Conservation (phyloP, 2,797 vertebrate genomes). For the Podarcis siculus region DNA sequence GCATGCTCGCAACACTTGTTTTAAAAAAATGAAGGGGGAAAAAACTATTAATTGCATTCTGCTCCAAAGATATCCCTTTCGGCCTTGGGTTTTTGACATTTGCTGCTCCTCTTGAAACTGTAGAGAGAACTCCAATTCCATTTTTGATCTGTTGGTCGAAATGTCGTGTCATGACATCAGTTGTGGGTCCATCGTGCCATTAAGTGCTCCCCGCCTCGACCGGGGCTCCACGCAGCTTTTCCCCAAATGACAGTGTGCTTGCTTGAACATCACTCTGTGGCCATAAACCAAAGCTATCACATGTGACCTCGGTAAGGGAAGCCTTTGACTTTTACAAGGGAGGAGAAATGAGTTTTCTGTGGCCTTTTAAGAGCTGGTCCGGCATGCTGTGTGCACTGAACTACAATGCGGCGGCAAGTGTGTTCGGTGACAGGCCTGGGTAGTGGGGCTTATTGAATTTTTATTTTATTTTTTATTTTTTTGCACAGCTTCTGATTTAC, state of each 20-base stretch:
- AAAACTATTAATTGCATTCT: neutral
- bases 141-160: constrained; percentile 1
- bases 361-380: constrained; percentile 6
- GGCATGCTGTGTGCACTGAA: neutral
- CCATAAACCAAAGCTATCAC: constrained; percentile 3
- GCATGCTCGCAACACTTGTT: neutral
- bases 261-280: constrained; percentile 6
- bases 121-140: neutral
- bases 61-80: neutral
- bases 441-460: constrained; percentile 63
- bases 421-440: neutral
- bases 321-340: constrained; percentile 21
- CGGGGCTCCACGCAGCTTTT: neutral
- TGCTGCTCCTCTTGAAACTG: neutral
- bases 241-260: neutral
- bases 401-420: constrained; percentile 3
- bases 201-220: neutral
- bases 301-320: constrained; percentile 27
- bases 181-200: neutral
- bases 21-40: neutral
- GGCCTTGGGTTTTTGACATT: neutral
- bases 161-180: constrained; percentile 4
- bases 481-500: constrained; percentile 65
- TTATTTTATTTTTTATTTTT: constrained; percentile 46
- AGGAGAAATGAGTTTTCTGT: neutral